Evolutionary conservation across 2,888 invertebrate genomes (phyloP).

Genomic region (Gymnoscelis rufifasciata): DNA sequence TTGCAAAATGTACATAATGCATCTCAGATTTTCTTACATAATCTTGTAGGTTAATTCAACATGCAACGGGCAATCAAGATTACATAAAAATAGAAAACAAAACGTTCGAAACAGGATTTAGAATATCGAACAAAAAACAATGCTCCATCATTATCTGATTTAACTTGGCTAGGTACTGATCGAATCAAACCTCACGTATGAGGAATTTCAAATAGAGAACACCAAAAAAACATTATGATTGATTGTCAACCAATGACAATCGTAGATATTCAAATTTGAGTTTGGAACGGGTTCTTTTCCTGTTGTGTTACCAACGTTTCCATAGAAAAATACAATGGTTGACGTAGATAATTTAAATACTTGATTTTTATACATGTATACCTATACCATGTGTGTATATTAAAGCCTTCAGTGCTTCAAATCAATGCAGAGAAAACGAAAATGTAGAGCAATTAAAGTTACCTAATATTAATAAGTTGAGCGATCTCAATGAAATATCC

Average conservation of each 20-base stretch:
- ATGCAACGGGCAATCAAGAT: conserved; percentile 29
- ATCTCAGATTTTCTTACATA: too few species aligned
- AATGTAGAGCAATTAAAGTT: background rate
- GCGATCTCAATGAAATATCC: conserved; percentile 11
- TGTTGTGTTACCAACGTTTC: conserved; percentile 57
- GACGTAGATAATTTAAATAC: too few species aligned
- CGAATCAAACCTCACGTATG: conserved; percentile 63
- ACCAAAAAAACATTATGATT: conserved; percentile 60
- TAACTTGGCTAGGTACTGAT: conserved; percentile 49
- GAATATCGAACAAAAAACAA: conserved; percentile 34
- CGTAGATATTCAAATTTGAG: conserved; percentile 72
- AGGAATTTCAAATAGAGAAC: conserved; percentile 63
- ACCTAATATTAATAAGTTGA: background rate
- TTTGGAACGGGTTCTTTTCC: conserved; percentile 71
- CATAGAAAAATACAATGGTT: conserved; percentile 53
- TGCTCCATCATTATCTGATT: conserved; percentile 40
- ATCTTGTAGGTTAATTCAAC: background rate
- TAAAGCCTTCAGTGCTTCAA: too few species aligned
- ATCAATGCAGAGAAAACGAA: background rate
- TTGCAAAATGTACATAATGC: too few species aligned
- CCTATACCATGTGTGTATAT: too few species aligned
- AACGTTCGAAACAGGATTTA: conserved; percentile 33
- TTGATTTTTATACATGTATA: too few species aligned
- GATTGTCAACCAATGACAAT: conserved; percentile 77
- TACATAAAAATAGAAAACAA: conserved; percentile 34